These are phyloP conservation scores for Amphiprion percula DNA, from an alignment of 2,113 vertebrate genomes.

Conservation along the genomic window DNA sequence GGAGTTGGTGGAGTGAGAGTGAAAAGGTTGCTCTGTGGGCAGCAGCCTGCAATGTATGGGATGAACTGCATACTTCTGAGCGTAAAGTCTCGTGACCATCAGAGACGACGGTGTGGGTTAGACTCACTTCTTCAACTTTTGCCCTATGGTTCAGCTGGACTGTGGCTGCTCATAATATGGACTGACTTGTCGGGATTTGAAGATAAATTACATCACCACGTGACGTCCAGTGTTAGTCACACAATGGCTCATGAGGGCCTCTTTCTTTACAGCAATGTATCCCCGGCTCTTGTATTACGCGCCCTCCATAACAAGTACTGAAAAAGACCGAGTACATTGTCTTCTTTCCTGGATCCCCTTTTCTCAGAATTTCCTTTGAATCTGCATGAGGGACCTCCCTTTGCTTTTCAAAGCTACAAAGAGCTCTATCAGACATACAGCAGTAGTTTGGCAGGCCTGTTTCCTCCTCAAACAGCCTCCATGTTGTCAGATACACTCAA, in stretches of 20 bases:
- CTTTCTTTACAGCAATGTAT: conserved; percentile 23
- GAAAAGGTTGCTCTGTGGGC: conserved; percentile 39
- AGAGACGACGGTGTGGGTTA: conserved; percentile 28
- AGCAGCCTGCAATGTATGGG: conserved; percentile 80
- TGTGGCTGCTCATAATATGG: conserved; percentile 64
- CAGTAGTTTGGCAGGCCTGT: conserved; percentile 56
- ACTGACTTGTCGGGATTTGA: conserved; percentile 28
- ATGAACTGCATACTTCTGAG: conserved; percentile 74
- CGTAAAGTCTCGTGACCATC: conserved; percentile 64
- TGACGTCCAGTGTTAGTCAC: conserved; percentile 42
- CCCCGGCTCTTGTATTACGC: conserved; percentile 11
- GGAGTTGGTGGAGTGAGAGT: conserved; percentile 60
- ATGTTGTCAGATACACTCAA: conserved; percentile 63
- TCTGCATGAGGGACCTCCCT: conserved; percentile 61
- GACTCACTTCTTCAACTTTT: conserved; percentile 41
- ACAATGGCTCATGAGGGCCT: conserved; percentile 24
- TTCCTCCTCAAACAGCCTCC: conserved; percentile 51
- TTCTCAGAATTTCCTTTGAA: conserved; percentile 64
- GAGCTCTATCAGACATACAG: conserved; percentile 60
- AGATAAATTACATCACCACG: conserved; percentile 43
- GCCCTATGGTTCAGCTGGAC: conserved; percentile 64
- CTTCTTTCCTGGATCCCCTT: conserved; percentile 52
- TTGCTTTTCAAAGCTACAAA: conserved; percentile 65
- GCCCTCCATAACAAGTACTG: conserved; percentile 20
- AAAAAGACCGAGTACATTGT: conserved; percentile 62